Base-by-base conservation (phyloP, 2,888 invertebrate genomes). In the Chalcis sispes region DNA sequence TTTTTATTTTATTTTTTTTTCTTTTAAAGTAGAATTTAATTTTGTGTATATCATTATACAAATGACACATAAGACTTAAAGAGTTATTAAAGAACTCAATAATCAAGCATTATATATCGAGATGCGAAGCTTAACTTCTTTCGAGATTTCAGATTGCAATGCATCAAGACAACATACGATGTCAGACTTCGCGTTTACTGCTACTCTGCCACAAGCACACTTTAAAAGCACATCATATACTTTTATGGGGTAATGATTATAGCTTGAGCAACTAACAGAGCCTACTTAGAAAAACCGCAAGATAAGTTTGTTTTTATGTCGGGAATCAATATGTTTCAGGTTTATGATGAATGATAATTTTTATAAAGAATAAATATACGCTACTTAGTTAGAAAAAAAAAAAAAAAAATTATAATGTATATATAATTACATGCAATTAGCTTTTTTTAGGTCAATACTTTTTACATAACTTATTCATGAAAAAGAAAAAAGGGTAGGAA, bases 181-280 rank as follows among this genome's bases (percentile, higher is more conserved):
- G 72, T 65, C 69, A 65, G 65, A 59, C 80, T 81, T 81, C 83
- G 72, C 83, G 83, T 86, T 87, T 87, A 86, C 86, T 84, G 84
- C 86, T 83, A 66, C 71, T 76, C 67, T 81, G 81, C 81, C 82
- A 82, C 81, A 84, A 86, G 85, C 84, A 85, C 87, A 85, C 85
- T 87, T 88, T 87, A 87, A 88, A 87, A 87, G 85, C 85, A 85
- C 85, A 87, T 88, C 86, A 81, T 80, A 83, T 83, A 83, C 83
- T 86, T 87, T 87, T 87, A 87, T 84, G 85, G 82, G 82, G 80
- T 83, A 82, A 81, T 84, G 86, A 87, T 88, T 87, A 87, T 85
- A 84, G 83, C 83, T 84, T 84, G 85, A 85, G 85, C 83, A 82
- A 80, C 80, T 77, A 76, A 79, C 79, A 32, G 20, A 27, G 40